A percentile compares a stretch with the other conserved stretches of the same genome.
Conservation (phyloP, 1,140 invertebrate species). For the Trichomalopsis sarcophagae region DNA sequence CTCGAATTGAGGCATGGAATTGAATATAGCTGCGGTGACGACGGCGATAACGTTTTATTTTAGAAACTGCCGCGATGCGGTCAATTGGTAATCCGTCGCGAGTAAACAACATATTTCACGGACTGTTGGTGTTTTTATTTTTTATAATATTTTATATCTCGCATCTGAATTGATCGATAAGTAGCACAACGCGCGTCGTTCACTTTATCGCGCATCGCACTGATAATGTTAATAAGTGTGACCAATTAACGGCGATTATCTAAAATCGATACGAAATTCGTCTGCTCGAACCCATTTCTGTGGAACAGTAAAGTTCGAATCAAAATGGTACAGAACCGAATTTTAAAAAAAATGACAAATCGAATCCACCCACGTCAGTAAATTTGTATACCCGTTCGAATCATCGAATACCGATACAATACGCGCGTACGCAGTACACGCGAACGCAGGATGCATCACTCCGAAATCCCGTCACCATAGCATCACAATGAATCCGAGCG, state of each 20-base stretch:
- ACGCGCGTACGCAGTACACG: neutral
- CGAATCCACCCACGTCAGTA: too few species aligned
- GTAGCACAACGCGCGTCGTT: neutral
- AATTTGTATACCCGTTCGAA: too few species aligned
- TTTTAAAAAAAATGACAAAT: too few species aligned
- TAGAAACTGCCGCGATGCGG: neutral
- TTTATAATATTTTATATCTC: neutral
- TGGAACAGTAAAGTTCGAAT: too few species aligned
- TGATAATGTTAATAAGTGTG: neutral
- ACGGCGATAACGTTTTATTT: slow-evolving; percentile 1
- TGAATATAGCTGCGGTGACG: neutral
- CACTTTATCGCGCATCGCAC: neutral
- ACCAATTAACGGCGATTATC: neutral
- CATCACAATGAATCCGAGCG: neutral
- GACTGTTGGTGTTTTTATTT: neutral
- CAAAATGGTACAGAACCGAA: too few species aligned
- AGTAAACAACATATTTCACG: neutral
- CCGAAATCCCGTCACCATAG: neutral
- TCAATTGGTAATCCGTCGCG: neutral
- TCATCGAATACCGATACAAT: too few species aligned
- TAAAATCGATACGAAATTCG: neutral
- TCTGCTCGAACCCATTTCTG: too few species aligned
- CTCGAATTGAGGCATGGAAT: neutral
- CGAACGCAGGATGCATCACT: neutral
- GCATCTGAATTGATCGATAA: neutral